Evolutionary conservation across 2,113 vertebrate genomes (phyloP), one percentile per base, ranked within the genome.

Genomic region (Percopsis transmontana): DNA sequence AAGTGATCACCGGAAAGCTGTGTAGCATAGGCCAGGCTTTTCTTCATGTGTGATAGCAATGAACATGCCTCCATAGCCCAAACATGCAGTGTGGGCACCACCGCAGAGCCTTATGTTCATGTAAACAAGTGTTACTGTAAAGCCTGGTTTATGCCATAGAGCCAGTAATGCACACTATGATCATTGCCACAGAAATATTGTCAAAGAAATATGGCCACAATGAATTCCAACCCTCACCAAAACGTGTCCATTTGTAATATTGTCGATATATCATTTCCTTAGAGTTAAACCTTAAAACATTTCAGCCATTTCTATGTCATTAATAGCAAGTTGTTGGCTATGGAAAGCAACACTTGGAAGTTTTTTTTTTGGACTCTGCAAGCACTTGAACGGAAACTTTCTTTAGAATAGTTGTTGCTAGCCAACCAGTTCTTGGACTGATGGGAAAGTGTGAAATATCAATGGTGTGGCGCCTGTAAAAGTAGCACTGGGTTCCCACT

Each of bases 381-480:
- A 62, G 20, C 27, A 51, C 27, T 65, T 52, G 9, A 12, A 40
- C 21, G 27, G 41, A 21, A 51, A 41, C 9, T 60, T 38, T 54
- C 38, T 57, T 58, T 48, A 19, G 21, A 55, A 57, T 21, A 56
- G 21, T 48, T 33, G 13, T 18, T 23, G 9, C 51, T 16, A 56
- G 53, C 23, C 13, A 33, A 27, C 24, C 27, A 56, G 53, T 20
- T 15, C 13, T 16, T 24, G 16, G 24, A 56, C 14, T 33, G 23
- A 16, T 33, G 54, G 19, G 24, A 57, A 39, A n/a, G 47, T 23
- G 41, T 62, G 59, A 68, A 58, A 68, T 65, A 12, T 67, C 52
- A 24, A 50, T 11, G 38, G 56, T 68, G 68, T 55, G 58, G 58
- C 27, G 70, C 15, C 50, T 65, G 15, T 74, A 33, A 81, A 65